Base-by-base conservation (phyloP, 2,888 invertebrate species). In the Lissocephala sabroskyi region DNA sequence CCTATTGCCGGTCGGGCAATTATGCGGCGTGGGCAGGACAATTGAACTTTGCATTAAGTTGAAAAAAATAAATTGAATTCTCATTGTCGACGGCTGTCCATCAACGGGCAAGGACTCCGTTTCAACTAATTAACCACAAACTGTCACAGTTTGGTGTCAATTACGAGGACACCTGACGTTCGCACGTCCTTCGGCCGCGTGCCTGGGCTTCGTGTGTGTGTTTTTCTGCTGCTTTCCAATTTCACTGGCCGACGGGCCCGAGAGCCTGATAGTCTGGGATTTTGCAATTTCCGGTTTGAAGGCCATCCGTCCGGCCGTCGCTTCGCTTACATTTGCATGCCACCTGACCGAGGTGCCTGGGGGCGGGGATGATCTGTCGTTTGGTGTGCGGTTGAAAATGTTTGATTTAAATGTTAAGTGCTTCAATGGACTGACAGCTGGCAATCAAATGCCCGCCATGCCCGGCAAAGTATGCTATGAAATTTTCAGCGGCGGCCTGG, bases 41-140 rank as follows among this genome's bases (percentile, higher is more conserved):
- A n/a, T n/a, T n/a, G n/a, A n/a, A n/a, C n/a, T n/a, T 71, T 70
- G 65, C 62, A 65, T 64, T 30, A 28, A 26, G 9, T 7, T 23
- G 1, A 23, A 33, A 33, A 5, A 16, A 33, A 33, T 33, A 11
- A 16, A 33, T n/a, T n/a, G n/a, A n/a, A n/a, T n/a, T n/a, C 16
- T 18, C 3, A 19, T 18, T 35, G 28, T 19, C 41, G 19, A 26
- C 14, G 14, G 18, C 39, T 11, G 23, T 23, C 23, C 23, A 23
- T 23, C 23, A 23, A 4, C 16, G 23, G 23, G 23, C 4, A 23
- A 7, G 7, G 7, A 23, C 18, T 30, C 30, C 41, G 43, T 26
- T 52, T 64, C 56, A 53, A 56, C 64, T 76, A 76, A 73, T 76
- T 67, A 76, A 64, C 68, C 68, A 23, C 67, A 67, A 55, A 57